These are phyloP conservation scores for Myotis davidii DNA, from an alignment of 2,113 vertebrate species.

Conservation along the genomic window DNA sequence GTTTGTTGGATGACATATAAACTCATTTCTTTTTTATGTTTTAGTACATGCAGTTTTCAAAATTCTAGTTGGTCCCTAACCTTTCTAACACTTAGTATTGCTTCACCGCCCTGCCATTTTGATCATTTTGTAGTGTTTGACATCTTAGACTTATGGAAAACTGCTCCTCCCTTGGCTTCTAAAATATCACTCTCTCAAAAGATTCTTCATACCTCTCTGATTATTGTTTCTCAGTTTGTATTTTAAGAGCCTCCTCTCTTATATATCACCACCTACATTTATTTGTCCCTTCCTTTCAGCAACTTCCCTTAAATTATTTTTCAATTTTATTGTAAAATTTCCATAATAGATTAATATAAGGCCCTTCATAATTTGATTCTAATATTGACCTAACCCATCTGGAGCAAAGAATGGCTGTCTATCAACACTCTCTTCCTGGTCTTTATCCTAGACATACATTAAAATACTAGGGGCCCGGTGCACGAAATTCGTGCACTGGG, in stretches of 20 bases:
- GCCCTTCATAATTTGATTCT: background rate
- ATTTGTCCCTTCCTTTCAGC: background rate
- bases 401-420: background rate
- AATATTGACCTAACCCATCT: background rate
- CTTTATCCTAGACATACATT: background rate
- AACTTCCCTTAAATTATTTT: background rate
- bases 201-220: background rate
- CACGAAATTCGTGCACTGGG: too few relatives aligned
- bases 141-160: background rate
- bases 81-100: background rate
- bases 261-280: background rate
- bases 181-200: background rate
- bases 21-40: background rate
- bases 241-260: background rate
- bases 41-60: background rate
- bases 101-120: background rate
- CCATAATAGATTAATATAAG: background rate
- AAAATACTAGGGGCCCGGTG: too few relatives aligned
- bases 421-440: background rate
- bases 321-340: background rate
- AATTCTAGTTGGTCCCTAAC: background rate
- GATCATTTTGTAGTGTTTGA: background rate
- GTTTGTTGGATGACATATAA: background rate
- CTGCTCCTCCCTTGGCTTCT: background rate
- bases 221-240: background rate